These are phyloP conservation scores for Psittacara wagleri DNA, from an alignment of 2,113 vertebrate genomes.

Conservation along the genomic window DNA sequence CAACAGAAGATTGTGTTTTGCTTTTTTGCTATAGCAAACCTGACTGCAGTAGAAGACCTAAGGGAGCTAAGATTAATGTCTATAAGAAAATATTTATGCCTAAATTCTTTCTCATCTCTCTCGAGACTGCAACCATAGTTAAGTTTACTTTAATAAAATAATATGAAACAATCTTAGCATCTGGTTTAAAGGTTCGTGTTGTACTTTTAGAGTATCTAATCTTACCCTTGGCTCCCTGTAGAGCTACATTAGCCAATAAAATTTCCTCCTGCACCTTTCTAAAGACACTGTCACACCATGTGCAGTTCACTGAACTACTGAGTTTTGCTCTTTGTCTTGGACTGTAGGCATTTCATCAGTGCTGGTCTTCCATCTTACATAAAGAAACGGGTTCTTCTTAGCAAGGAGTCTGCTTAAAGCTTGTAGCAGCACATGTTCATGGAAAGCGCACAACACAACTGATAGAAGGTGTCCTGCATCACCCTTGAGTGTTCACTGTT, in stretches of 20 bases:
- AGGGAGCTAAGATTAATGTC: not conserved
- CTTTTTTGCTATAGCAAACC: not conserved
- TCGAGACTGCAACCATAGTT: not conserved
- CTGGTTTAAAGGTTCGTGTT: not conserved
- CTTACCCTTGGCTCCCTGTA: not conserved
- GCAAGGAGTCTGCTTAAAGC: not conserved
- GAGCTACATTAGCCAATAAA: not conserved
- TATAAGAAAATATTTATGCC: slow-evolving; percentile 2
- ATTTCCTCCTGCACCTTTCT: not conserved
- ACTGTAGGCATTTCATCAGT: not conserved
- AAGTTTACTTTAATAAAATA: slow-evolving; percentile 7
- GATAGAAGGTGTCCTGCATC: accelerated
- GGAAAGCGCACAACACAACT: accelerated
- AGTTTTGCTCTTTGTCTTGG: not conserved
- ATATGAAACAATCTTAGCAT: not conserved
- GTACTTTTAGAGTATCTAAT: not conserved
- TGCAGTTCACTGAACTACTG: not conserved
- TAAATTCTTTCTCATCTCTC: not conserved
- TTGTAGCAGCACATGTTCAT: not conserved
- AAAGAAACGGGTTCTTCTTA: not conserved
- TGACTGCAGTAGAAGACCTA: not conserved
- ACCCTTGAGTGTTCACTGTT: not conserved
- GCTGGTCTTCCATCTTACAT: not conserved
- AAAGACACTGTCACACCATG: not conserved
- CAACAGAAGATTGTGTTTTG: not conserved